Evolutionary conservation across 2,797 vertebrate species (phyloP).

Genomic region (Enteromius unitaeniatus): DNA sequence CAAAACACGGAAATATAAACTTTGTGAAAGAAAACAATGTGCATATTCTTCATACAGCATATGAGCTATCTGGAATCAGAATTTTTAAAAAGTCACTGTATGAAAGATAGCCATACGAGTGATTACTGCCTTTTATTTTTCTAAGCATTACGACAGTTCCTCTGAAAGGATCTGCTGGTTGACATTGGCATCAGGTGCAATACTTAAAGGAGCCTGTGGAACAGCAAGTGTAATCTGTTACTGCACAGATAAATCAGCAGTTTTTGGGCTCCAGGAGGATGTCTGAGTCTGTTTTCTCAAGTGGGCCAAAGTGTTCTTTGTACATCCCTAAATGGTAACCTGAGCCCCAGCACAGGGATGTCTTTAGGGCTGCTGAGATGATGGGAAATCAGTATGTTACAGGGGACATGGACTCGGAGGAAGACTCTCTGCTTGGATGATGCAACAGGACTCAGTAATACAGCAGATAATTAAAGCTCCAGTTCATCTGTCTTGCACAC

Average conservation of each 20-base stretch:
- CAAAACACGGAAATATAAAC: neutral
- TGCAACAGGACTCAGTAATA: constrained; percentile 3
- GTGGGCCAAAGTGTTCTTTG: constrained; percentile 39
- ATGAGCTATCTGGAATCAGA: neutral
- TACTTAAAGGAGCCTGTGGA: constrained; percentile 30
- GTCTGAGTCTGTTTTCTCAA: constrained; percentile 56
- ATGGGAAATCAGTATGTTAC: constrained; percentile 54
- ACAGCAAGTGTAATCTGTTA: constrained; percentile 44
- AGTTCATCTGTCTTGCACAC: neutral
- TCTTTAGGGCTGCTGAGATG: constrained; percentile 39
- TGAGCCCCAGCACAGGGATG: constrained; percentile 33
- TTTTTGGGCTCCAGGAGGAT: constrained; percentile 44
- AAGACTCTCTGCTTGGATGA: constrained; percentile 29
- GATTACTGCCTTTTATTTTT: neutral
- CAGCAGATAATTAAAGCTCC: constrained; percentile 7
- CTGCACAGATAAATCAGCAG: constrained; percentile 56
- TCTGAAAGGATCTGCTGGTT: neutral
- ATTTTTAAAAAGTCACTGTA: neutral
- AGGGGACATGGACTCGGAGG: constrained; percentile 50
- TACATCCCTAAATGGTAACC: constrained; percentile 51
- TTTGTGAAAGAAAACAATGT: too few species aligned
- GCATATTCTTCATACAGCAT: neutral
- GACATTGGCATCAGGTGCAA: constrained; percentile 32
- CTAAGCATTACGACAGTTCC: neutral
- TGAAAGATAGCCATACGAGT: neutral